These are phyloP conservation scores for Cheilosia variabilis DNA, from an alignment of 2,888 invertebrate species.

Conservation along the genomic window DNA sequence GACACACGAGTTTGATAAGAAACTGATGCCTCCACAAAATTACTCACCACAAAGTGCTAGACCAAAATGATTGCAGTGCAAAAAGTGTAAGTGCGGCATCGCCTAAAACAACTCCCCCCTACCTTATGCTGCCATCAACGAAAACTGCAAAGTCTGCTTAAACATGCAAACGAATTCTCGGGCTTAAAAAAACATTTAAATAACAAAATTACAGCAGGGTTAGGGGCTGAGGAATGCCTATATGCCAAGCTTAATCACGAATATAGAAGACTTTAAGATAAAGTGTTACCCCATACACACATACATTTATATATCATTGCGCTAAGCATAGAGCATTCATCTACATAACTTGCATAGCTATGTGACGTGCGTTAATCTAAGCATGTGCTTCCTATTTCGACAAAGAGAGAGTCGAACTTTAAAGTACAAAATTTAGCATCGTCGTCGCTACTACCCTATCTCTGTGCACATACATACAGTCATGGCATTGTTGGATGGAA, in stretches of 20 bases:
- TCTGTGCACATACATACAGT: constrained; percentile 35
- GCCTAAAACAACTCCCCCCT: constrained; percentile 13
- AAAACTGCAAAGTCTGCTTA: constrained; percentile 67
- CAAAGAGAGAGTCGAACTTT: constrained; percentile 61
- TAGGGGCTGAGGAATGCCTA: constrained; percentile 46
- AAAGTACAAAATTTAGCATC: constrained; percentile 69
- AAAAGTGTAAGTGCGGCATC: constrained; percentile 37
- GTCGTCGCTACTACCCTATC: constrained; percentile 47
- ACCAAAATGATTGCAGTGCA: constrained; percentile 48
- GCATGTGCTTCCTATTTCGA: constrained; percentile 75
- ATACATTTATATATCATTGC: constrained; percentile 30
- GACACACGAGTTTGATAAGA: constrained; percentile 22
- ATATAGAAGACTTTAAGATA: constrained; percentile 73
- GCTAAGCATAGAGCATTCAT: constrained; percentile 31
- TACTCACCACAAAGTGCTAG: constrained; percentile 19
- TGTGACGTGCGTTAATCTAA: constrained; percentile 75
- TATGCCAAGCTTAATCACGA: constrained; percentile 64
- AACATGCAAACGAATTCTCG: constrained; percentile 71
- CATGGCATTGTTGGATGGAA: constrained; percentile 44
- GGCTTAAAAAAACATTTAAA: constrained; percentile 70
- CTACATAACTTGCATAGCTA: constrained; percentile 54
- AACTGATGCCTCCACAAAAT: constrained; percentile 13
- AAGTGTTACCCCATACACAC: constrained; percentile 55
- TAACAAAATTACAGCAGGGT: constrained; percentile 65
- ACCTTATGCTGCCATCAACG: background rate